Evolutionary conservation across 2,113 vertebrate species (phyloP).

Genomic region (Nannobrachium achirus): DNA sequence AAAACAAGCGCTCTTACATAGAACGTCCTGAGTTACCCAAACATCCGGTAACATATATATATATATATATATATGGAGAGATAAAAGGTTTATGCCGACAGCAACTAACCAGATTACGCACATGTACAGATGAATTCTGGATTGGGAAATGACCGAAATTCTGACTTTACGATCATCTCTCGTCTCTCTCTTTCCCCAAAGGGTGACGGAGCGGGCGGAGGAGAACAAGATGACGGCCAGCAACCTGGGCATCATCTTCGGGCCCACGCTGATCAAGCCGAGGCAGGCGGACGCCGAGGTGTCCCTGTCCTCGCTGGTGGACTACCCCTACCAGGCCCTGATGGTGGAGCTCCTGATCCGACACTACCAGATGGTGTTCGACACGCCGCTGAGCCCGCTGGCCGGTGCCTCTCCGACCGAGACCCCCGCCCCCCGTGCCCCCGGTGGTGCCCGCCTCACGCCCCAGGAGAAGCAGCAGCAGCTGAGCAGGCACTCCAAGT

Average conservation of each 20-base stretch:
- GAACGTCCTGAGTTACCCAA: too few relatives aligned
- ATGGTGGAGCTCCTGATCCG: constrained; percentile 93
- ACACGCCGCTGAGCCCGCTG: constrained; percentile 83
- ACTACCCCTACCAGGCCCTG: constrained; percentile 94
- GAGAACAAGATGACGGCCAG: constrained; percentile 99
- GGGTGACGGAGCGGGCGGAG: constrained; percentile 89
- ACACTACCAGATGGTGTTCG: constrained; percentile 92
- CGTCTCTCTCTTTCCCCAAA: too few relatives aligned
- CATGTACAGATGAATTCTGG: too few relatives aligned
- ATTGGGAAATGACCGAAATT: too few relatives aligned
- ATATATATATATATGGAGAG: too few relatives aligned
- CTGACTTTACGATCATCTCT: too few relatives aligned
- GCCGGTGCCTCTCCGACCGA: constrained; percentile 52
- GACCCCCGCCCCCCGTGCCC: constrained; percentile 28
- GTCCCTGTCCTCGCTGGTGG: constrained; percentile 93
- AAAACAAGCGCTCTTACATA: too few relatives aligned
- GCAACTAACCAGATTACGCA: too few relatives aligned
- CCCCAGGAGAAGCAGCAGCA: constrained; percentile 82
- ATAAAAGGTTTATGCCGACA: too few relatives aligned
- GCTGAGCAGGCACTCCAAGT: constrained; percentile 83
- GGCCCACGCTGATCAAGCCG: constrained; percentile 93
- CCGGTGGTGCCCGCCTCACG: constrained; percentile 53
- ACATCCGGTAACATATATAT: too few relatives aligned
- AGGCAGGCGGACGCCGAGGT: constrained; percentile 89
- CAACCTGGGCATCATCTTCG: constrained; percentile 97